These are phyloP conservation scores for Siderastrea radians DNA, from an alignment of 92 coral and sea anemone species.

Conservation along the genomic window DNA sequence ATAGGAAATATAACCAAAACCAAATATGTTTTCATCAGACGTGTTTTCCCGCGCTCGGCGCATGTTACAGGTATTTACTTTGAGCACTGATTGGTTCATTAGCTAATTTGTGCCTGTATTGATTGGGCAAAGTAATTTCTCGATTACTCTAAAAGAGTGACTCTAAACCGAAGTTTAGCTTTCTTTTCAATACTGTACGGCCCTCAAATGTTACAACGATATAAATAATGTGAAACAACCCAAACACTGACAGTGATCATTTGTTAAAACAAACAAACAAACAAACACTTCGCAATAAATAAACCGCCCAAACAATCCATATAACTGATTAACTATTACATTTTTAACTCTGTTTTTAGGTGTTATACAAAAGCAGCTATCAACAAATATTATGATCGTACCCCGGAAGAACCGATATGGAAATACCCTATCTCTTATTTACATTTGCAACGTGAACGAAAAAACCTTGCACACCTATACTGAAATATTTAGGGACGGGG, in stretches of 20 bases:
- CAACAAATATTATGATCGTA: background rate
- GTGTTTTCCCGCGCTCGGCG: too few relatives aligned
- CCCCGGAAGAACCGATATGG: background rate
- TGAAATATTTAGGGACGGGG: too few relatives aligned
- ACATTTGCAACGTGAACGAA: background rate
- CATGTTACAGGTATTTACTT: too few relatives aligned
- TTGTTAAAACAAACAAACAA: background rate
- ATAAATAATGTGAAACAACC: conserved; percentile 1
- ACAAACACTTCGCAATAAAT: conserved; percentile 13
- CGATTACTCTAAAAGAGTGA: too few relatives aligned
- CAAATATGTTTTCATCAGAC: too few relatives aligned
- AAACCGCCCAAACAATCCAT: background rate
- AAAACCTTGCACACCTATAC: too few relatives aligned
- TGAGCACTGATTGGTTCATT: too few relatives aligned
- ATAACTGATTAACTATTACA: background rate
- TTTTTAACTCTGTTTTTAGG: background rate
- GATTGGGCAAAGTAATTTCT: background rate
- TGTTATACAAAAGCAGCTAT: background rate
- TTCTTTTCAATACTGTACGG: background rate
- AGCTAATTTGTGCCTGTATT: background rate
- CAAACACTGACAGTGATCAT: background rate
- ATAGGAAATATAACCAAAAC: too few relatives aligned
- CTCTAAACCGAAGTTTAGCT: background rate
- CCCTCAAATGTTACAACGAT: background rate
- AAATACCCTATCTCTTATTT: background rate